These are phyloP conservation scores for Melanostoma scalare DNA, from an alignment of 2,888 invertebrate genomes.

Conservation along the genomic window DNA sequence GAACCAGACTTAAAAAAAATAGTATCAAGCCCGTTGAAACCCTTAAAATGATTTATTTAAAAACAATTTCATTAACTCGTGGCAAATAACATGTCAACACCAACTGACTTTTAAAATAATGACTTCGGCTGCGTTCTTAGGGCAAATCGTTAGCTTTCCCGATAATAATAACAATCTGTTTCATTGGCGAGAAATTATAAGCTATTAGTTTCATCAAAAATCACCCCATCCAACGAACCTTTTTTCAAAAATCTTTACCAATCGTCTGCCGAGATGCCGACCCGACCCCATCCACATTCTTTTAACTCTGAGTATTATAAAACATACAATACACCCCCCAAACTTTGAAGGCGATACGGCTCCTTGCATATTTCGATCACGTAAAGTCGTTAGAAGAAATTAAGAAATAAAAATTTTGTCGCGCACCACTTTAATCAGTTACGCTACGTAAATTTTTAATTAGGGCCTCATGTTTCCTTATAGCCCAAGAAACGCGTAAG, in stretches of 20 bases:
- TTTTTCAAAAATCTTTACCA: constrained; percentile 38
- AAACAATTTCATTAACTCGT: not conserved
- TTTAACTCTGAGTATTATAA: too few relatives aligned
- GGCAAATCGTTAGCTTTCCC: constrained; percentile 40
- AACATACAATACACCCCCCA: too few relatives aligned
- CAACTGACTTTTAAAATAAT: constrained; percentile 59
- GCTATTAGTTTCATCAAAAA: constrained; percentile 56
- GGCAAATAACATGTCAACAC: constrained; percentile 55
- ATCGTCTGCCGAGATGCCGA: not conserved
- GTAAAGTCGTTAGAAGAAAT: constrained; percentile 73
- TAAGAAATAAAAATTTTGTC: constrained; percentile 73
- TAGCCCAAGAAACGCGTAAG: constrained; percentile 21
- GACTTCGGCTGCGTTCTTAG: constrained; percentile 54
- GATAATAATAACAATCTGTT: constrained; percentile 69
- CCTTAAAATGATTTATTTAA: too few relatives aligned
- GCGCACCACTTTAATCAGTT: constrained; percentile 73
- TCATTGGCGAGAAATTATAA: constrained; percentile 67
- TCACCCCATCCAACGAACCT: constrained; percentile 24
- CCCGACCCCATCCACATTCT: too few relatives aligned
- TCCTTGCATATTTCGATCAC: constrained; percentile 72
- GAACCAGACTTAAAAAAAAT: too few relatives aligned
- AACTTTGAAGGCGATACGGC: constrained; percentile 31
- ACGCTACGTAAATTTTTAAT: constrained; percentile 73
- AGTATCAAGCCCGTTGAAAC: too few relatives aligned
- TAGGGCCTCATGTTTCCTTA: constrained; percentile 61